A percentile compares a stretch with the other conserved stretches of the same genome.
These are phyloP conservation scores for Spilogale gracilis DNA, from an alignment of 2,113 vertebrate species.

Conservation along the genomic window DNA sequence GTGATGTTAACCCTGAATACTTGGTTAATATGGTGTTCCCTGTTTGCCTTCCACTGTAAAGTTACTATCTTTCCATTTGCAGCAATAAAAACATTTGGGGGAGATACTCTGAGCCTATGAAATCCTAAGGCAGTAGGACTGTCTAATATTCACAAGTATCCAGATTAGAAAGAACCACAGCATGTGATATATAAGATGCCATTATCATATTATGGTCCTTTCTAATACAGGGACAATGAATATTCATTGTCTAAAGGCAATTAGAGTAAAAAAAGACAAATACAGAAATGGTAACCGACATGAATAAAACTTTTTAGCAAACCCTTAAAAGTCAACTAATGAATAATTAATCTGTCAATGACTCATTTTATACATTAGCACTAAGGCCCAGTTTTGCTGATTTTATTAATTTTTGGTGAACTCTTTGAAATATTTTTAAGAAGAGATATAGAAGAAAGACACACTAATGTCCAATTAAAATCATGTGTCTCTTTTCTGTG, in stretches of 20 bases:
- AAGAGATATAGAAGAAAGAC: background rate
- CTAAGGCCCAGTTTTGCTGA: background rate
- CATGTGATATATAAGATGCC: background rate
- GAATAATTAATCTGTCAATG: background rate
- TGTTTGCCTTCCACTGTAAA: background rate
- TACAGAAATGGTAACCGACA: background rate
- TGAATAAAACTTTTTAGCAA: background rate
- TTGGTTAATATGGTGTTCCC: background rate
- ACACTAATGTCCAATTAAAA: background rate
- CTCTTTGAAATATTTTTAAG: background rate
- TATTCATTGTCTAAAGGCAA: background rate
- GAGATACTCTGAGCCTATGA: background rate
- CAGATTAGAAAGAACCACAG: background rate
- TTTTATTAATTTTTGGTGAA: background rate
- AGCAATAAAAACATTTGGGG: background rate
- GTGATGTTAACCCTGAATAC: background rate
- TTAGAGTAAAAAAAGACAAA: conserved; percentile 34
- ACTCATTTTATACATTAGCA: background rate
- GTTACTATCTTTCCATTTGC: background rate
- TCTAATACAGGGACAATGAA: background rate
- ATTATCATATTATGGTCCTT: background rate
- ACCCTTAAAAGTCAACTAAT: background rate
- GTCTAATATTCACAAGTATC: background rate
- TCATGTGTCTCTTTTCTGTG: background rate
- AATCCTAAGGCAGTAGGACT: background rate